Evolutionary conservation across 2,113 vertebrate genomes (phyloP), one percentile per base, ranked within the genome.

Genomic region (Procavia capensis): DNA sequence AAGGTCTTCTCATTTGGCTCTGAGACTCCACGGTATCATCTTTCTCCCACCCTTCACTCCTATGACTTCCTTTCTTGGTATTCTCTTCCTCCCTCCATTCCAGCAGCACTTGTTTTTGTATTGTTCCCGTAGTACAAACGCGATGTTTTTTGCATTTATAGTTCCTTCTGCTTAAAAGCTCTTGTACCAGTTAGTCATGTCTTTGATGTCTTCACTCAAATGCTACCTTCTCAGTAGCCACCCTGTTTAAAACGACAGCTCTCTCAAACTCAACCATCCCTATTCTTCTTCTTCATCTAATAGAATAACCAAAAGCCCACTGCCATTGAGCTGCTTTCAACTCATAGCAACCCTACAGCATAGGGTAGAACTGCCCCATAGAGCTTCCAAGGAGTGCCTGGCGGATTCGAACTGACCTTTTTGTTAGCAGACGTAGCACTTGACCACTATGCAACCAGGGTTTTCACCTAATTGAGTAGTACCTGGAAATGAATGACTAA

Each of bases 21-120:
- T 6, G 41, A 80, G 57, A 9, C 34, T 41, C 54, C 7, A 6
- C 9, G 3, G 0, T 3, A 36, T 2, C 13, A 9, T 41, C 64
- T 29, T 25, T 13, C 72, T 31, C 19, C 14, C 5, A 6, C 13
- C 16, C n/a, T 27, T 6, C 10, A 1, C 41, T 14, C 57, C 34
- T 61, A 43, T 20, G 17, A 64, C 5, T 0, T 61, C 25, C 34
- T 1, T 39, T 63, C 14, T 22, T 34, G 29, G 11, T 57, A 29
- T 13, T 5, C 27, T 70, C 14, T 20, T 27, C 10, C 17, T 5
- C 61, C 17, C 10, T 39, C 9, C 2, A 63, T 2, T 14, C 25
- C 8, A n/a, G 13, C 24, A 11, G 0, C 50, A 59, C 14, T 6
- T 9, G 0, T 68, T 34, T 61, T 29, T 47, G 63, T 39, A 24